Evolutionary conservation across 2,113 vertebrate species (phyloP).

Genomic region (Cacatua alba): DNA sequence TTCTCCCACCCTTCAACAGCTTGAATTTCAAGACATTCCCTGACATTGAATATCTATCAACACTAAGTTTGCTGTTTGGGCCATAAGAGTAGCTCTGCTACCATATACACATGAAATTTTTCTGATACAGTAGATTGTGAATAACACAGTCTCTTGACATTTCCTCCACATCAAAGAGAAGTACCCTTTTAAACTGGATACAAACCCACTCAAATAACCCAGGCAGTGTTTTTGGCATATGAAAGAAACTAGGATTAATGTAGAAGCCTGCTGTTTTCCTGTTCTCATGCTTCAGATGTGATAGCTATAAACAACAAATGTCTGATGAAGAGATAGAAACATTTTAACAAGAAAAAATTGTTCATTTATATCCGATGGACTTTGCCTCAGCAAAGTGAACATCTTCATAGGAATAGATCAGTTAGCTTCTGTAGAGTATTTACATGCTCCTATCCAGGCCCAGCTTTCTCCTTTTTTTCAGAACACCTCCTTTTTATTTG

Average conservation of each 20-base stretch:
- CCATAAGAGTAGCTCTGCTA: not conserved
- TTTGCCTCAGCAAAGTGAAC: not conserved
- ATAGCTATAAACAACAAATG: not conserved
- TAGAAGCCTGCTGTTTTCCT: not conserved
- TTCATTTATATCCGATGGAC: not conserved
- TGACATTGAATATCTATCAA: not conserved
- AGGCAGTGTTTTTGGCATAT: not conserved
- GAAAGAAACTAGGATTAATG: not conserved
- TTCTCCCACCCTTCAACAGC: accelerated
- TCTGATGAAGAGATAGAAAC: not conserved
- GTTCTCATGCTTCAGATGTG: not conserved
- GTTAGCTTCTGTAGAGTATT: not conserved
- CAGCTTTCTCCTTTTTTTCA: not conserved
- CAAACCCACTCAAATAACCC: not conserved
- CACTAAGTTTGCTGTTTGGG: not conserved
- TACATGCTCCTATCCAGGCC: accelerated
- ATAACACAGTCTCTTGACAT: not conserved
- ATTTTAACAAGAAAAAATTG: not conserved
- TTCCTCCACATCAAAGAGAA: not conserved
- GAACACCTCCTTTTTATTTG: not conserved
- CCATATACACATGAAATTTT: not conserved
- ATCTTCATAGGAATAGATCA: not conserved
- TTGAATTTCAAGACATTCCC: not conserved
- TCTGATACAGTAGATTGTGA: not conserved
- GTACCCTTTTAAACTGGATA: not conserved